Conservation (phyloP, 2,888 invertebrate species). For the Eupithecia subfuscata region DNA sequence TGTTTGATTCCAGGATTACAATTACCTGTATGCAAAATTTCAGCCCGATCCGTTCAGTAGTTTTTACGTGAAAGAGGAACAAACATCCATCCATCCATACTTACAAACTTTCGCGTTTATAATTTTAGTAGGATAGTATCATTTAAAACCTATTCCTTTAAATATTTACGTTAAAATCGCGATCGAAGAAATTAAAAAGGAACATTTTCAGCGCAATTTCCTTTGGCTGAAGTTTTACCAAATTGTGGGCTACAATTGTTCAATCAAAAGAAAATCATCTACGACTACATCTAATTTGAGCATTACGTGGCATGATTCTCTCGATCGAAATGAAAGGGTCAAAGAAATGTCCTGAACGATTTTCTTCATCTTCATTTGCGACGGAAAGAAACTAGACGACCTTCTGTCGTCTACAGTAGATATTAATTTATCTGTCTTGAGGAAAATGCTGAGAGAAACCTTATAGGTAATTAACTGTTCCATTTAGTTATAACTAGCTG, state of each 20-base stretch:
- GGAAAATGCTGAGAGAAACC: slow-evolving; percentile 29
- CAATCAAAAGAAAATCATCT: slow-evolving; percentile 9
- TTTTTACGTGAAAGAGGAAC: no score
- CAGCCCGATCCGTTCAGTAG: no score
- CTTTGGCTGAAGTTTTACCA: not conserved
- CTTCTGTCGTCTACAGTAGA: slow-evolving; percentile 20
- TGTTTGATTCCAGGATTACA: no score
- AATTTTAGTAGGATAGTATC: no score
- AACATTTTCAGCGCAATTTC: no score
- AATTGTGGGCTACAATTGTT: not conserved
- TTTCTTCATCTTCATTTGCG: slow-evolving; percentile 24
- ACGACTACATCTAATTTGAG: slow-evolving; percentile 11
- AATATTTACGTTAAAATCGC: no score
- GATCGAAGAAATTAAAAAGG: no score
- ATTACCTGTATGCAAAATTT: no score
- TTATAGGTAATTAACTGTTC: slow-evolving; percentile 30
- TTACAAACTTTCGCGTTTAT: no score
- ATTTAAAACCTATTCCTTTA: no score
- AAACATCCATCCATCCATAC: no score
- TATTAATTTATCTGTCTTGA: slow-evolving; percentile 30
- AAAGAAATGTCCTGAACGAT: slow-evolving; percentile 32
- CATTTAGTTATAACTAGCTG: slow-evolving; percentile 26
- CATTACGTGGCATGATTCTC: slow-evolving; percentile 13
- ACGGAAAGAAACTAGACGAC: slow-evolving; percentile 23
- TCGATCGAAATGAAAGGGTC: slow-evolving; percentile 18